A percentile compares a stretch with the other conserved stretches of the same genome.
phyloP scores from a whole-genome alignment of 2,113 vertebrate species.

The Pterophyllum scalare region DNA sequence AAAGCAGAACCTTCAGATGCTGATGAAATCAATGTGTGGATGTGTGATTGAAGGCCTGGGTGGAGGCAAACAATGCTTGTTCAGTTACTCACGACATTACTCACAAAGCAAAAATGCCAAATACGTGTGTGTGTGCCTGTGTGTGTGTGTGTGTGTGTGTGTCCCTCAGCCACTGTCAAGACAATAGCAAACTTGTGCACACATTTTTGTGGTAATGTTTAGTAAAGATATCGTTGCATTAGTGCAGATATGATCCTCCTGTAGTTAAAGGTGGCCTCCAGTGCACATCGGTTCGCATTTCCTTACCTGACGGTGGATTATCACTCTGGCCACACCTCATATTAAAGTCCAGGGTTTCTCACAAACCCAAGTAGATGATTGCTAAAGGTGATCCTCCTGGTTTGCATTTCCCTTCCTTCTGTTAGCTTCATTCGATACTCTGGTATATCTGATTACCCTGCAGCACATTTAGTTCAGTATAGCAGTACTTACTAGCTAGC shows the following conservation, averaged over 20 bases:
- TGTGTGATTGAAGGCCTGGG: neutral
- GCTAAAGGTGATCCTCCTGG: slow-evolving; percentile 33
- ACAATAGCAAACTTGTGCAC: neutral
- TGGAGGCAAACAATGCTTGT: slow-evolving; percentile 27
- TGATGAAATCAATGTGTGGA: slow-evolving; percentile 14
- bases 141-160: slow-evolving; percentile 1
- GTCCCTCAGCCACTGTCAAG: neutral
- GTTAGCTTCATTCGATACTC: slow-evolving; percentile 2
- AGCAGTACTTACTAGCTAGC: neutral
- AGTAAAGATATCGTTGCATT: neutral
- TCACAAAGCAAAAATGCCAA: slow-evolving; percentile 54
- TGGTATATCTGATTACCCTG: neutral
- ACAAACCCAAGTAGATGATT: slow-evolving; percentile 11
- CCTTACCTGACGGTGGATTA: slow-evolving; percentile 23
- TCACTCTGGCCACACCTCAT: slow-evolving; percentile 13
- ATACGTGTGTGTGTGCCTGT: slow-evolving; percentile 12
- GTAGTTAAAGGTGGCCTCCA: neutral
- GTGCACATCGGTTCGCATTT: slow-evolving; percentile 35
- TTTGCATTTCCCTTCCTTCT: neutral
- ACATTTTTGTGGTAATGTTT: slow-evolving; percentile 6
- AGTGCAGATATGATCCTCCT: neutral
- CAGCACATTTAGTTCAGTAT: neutral
- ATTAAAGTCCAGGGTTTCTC: neutral
- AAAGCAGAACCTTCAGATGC: neutral
- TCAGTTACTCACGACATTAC: slow-evolving; percentile 44